Conservation (phyloP, 1,140 invertebrate species). For the Chironomus tepperi region DNA sequence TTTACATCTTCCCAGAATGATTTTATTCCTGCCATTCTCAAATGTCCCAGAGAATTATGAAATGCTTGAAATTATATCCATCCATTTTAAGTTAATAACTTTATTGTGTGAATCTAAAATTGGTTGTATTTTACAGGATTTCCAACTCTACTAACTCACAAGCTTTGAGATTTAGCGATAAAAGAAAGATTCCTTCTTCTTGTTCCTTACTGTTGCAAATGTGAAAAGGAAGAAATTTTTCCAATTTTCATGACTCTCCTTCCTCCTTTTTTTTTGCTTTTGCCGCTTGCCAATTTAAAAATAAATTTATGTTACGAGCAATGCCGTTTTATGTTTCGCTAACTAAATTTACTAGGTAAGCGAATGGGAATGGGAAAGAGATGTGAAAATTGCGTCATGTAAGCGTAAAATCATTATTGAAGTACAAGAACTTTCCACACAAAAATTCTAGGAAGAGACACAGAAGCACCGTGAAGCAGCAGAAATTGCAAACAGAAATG, state of each 20-base stretch:
- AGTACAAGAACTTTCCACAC: no score
- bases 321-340: constrained; percentile 9
- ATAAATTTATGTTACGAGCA: constrained; percentile 13
- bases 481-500: not conserved
- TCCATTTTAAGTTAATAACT: no score
- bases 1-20: no score
- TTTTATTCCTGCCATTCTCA: no score
- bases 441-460: no score
- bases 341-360: not conserved
- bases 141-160: not conserved
- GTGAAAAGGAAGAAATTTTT: not conserved
- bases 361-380: not conserved
- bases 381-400: constrained; percentile 7
- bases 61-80: no score
- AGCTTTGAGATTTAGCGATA: not conserved
- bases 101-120: not conserved
- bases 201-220: not conserved
- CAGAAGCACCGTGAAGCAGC: no score
- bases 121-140: constrained; percentile 1
- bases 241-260: not conserved
- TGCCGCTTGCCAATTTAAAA: not conserved
- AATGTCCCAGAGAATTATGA: no score
- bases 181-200: not conserved
- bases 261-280: not conserved
- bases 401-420: constrained; percentile 11